Conservation (phyloP, 2,888 invertebrate genomes). For the Nymphalis polychloros region DNA sequence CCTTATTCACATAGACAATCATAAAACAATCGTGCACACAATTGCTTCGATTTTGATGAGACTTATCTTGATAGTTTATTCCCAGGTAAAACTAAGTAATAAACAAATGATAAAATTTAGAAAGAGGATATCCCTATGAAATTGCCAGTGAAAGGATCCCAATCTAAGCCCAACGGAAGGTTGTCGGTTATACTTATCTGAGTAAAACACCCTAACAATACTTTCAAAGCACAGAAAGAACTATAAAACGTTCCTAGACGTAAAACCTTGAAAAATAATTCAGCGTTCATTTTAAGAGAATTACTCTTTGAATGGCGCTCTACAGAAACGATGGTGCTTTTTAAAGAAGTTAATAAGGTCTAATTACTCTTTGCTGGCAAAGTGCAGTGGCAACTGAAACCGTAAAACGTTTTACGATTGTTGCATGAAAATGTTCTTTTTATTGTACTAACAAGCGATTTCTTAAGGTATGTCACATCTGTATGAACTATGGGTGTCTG, state of each 20-base stretch:
- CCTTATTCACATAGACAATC: background rate
- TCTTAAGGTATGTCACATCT: background rate
- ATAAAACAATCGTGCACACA: too few species aligned
- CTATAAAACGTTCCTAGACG: background rate
- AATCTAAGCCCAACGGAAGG: background rate
- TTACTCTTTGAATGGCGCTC: background rate
- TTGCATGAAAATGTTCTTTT: slow-evolving; percentile 1
- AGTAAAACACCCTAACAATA: too few species aligned
- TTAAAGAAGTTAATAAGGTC: slow-evolving; percentile 7
- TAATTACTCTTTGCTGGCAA: slow-evolving; percentile 2
- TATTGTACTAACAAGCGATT: slow-evolving; percentile 8
- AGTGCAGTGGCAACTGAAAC: slow-evolving; percentile 3
- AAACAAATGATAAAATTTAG: too few species aligned
- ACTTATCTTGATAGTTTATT: too few species aligned
- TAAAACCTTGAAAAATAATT: slow-evolving; percentile 2
- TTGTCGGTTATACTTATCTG: too few species aligned
- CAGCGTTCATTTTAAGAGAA: slow-evolving; percentile 2
- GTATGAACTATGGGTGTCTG: background rate
- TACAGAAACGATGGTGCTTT: slow-evolving; percentile 1
- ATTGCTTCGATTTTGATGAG: too few species aligned
- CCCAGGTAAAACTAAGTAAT: too few species aligned
- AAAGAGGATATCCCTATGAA: background rate
- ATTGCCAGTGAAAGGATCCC: background rate
- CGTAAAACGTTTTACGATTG: background rate
- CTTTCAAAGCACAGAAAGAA: background rate